These are phyloP conservation scores for Caenorhabditis afra DNA, from an alignment of 2,888 invertebrate species.

Conservation along the genomic window DNA sequence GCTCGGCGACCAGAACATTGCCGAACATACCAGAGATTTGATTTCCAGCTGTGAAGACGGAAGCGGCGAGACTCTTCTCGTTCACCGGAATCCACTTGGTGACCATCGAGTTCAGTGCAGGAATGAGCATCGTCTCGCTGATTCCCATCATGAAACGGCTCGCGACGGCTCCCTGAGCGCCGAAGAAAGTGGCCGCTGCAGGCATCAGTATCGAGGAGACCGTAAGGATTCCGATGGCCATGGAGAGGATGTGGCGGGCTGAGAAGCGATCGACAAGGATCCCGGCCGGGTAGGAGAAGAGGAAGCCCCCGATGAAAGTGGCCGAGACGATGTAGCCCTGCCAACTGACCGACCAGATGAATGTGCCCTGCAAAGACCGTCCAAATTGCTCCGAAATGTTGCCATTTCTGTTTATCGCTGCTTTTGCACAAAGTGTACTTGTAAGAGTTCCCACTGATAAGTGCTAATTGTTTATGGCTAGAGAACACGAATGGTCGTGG, in stretches of 20 bases:
- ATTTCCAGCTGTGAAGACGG: slow-evolving; percentile 74
- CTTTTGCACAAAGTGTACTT: too few species aligned
- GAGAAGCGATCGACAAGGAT: slow-evolving; percentile 55
- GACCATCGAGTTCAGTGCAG: slow-evolving; percentile 70
- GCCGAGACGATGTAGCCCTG: slow-evolving; percentile 60
- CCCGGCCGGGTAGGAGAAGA: slow-evolving; percentile 55
- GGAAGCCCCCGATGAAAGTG: slow-evolving; percentile 61
- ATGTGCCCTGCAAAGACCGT: slow-evolving; percentile 52
- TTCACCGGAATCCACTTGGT: slow-evolving; percentile 73
- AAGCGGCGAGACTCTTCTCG: slow-evolving; percentile 70
- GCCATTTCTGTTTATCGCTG: too few species aligned
- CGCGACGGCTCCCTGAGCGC: slow-evolving; percentile 59
- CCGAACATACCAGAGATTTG: slow-evolving; percentile 72
- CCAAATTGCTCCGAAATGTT: too few species aligned
- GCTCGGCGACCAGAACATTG: slow-evolving; percentile 66
- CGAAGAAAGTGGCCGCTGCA: slow-evolving; percentile 54
- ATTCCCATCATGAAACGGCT: slow-evolving; percentile 71
- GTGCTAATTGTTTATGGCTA: too few species aligned
- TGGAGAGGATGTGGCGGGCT: slow-evolving; percentile 57
- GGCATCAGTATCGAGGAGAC: slow-evolving; percentile 61
- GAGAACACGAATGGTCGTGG: too few species aligned
- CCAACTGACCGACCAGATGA: slow-evolving; percentile 49
- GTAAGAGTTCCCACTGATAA: too few species aligned
- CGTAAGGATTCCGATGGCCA: slow-evolving; percentile 38
- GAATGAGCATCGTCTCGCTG: slow-evolving; percentile 72